Percentiles rank a stretch among this genome's conserved stretches.
phyloP scores from a whole-genome alignment of 2,797 vertebrate species.

The Stomatorhinus walkeri region DNA sequence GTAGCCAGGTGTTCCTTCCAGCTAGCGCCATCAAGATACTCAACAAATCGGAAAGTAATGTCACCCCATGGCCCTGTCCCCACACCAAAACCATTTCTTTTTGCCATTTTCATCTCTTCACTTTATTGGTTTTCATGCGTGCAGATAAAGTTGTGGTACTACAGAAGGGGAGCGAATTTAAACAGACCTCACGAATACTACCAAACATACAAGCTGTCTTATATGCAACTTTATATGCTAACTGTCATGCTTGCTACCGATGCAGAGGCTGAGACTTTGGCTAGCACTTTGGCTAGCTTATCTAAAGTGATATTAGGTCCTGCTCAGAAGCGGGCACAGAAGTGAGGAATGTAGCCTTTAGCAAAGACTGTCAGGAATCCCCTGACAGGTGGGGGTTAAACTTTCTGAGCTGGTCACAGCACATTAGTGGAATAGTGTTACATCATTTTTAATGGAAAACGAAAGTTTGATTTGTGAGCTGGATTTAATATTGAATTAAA shows the following conservation, averaged over 20 bases:
- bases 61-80: neutral
- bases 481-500: neutral
- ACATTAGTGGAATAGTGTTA: neutral
- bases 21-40: neutral
- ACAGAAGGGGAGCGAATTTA: neutral
- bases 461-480: neutral
- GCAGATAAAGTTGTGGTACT: neutral
- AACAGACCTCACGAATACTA: neutral
- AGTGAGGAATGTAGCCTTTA: neutral
- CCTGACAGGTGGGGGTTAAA: neutral
- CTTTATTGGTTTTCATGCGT: neutral
- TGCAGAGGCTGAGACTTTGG: neutral
- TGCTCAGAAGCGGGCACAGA: neutral
- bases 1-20: neutral
- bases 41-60: neutral
- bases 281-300: neutral
- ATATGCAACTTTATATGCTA: neutral
- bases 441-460: neutral
- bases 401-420: neutral
- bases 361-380: neutral
- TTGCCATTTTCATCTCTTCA: neutral
- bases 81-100: neutral
- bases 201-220: neutral
- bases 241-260: neutral
- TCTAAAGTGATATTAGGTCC: neutral